These are phyloP conservation scores for Pollicipes pollicipes DNA, from an alignment of 1,140 invertebrate genomes.

Conservation along the genomic window DNA sequence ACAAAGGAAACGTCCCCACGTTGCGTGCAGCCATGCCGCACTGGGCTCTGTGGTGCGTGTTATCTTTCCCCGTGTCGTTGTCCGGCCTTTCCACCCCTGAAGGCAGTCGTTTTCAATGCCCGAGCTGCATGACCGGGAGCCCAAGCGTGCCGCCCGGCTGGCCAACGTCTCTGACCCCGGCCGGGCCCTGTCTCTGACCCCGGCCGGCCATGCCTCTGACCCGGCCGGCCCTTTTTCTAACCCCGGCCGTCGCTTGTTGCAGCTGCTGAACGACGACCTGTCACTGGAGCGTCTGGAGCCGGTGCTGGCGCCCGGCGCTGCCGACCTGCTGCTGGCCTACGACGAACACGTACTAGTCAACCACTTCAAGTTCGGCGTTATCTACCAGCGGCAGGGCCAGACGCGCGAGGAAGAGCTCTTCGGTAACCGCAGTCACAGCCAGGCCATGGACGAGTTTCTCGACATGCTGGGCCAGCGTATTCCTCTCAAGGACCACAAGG, in stretches of 20 bases:
- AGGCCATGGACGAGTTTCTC: conserved; percentile 81
- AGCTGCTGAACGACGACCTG: conserved; percentile 74
- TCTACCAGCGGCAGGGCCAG: conserved; percentile 90
- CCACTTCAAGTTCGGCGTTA: conserved; percentile 91
- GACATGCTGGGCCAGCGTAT: conserved; percentile 70
- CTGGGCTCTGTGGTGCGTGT: no score
- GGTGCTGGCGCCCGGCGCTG: conserved; percentile 70
- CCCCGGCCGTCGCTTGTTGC: conserved; percentile 17
- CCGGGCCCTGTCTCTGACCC: no score
- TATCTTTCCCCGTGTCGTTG: no score
- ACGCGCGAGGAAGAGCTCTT: conserved; percentile 92
- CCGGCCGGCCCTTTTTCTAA: no score
- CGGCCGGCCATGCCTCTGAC: no score
- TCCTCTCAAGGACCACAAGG: conserved; percentile 80
- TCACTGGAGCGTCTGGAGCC: conserved; percentile 69
- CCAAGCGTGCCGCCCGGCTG: no score
- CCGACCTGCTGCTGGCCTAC: conserved; percentile 74
- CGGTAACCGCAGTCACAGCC: conserved; percentile 63
- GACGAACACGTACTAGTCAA: conserved; percentile 92
- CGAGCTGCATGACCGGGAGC: no score
- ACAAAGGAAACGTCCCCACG: no score
- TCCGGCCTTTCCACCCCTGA: no score
- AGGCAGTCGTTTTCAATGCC: no score
- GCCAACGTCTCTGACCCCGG: no score
- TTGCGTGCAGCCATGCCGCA: no score